phyloP scores from a whole-genome alignment of 92 coral and sea anemone genomes.

The Zoanthus sansibaricus region DNA sequence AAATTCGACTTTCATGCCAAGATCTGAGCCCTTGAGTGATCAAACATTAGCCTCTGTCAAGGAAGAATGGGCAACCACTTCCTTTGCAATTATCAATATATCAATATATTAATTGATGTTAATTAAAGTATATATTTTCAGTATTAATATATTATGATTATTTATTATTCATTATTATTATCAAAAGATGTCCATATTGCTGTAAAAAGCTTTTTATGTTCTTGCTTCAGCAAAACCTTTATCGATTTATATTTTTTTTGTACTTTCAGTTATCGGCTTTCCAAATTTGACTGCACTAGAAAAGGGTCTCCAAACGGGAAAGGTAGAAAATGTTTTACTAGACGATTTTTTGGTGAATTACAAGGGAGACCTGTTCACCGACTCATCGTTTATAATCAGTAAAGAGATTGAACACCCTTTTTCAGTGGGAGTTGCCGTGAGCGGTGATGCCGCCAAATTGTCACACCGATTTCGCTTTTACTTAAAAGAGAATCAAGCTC shows the following conservation, averaged over 20 bases:
- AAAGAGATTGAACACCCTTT: not conserved
- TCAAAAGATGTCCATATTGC: too few species aligned
- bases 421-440: not conserved
- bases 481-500: not conserved
- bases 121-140: too few species aligned
- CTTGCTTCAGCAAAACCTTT: not conserved
- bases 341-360: not conserved
- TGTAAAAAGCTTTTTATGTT: too few species aligned
- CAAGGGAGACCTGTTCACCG: not conserved
- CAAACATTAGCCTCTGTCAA: too few species aligned
- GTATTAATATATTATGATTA: too few species aligned
- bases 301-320: not conserved
- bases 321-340: not conserved
- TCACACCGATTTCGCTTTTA: not conserved
- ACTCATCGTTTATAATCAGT: not conserved
- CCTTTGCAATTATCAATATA: too few species aligned
- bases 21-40: too few species aligned
- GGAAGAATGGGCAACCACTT: too few species aligned
- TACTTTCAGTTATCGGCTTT: not conserved
- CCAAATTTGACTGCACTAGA: not conserved
- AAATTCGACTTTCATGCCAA: too few species aligned
- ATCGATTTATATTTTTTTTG: not conserved
- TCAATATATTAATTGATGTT: too few species aligned
- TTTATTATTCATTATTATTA: too few species aligned
- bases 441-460: not conserved